phyloP scores from a whole-genome alignment of 2,113 vertebrate genomes.

The Lepus timidus region DNA sequence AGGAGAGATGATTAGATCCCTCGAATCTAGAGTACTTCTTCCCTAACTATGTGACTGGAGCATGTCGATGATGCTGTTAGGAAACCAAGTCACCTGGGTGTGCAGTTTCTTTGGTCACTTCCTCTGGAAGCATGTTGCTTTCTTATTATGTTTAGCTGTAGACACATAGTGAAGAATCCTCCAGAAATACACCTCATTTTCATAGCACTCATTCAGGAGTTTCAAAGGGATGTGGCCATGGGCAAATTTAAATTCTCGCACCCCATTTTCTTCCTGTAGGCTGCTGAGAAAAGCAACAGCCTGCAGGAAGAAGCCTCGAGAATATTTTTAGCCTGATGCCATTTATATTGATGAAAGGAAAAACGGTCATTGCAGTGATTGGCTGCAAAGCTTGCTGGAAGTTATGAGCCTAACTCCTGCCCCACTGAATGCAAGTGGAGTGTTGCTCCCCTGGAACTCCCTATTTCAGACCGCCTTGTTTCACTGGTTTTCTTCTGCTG shows the following conservation, averaged over 20 bases:
- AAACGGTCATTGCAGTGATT: background rate
- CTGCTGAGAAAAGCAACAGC: constrained; percentile 69
- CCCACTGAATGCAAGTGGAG: background rate
- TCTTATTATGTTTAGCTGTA: constrained; percentile 33
- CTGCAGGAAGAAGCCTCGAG: constrained; percentile 64
- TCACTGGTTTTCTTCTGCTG: background rate
- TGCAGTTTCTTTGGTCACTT: constrained; percentile 11
- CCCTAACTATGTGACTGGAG: background rate
- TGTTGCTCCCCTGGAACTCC: background rate
- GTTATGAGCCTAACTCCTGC: background rate
- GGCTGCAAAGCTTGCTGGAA: background rate
- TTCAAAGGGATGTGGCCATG: constrained; percentile 48
- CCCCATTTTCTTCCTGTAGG: constrained; percentile 63
- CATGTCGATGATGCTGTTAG: background rate
- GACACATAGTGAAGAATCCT: background rate
- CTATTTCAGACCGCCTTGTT: background rate
- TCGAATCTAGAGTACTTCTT: background rate
- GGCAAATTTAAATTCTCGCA: constrained; percentile 61
- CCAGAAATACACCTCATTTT: constrained; percentile 57
- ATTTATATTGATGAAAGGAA: constrained; percentile 68
- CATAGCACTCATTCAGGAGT: constrained; percentile 49
- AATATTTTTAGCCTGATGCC: constrained; percentile 69
- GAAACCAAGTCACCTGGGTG: background rate
- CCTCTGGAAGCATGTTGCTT: constrained; percentile 20
- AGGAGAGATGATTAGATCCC: background rate